Percentiles rank a stretch among this genome's conserved stretches.
Conservation (phyloP, 2,113 vertebrate species). For the Mixornis gularis region DNA sequence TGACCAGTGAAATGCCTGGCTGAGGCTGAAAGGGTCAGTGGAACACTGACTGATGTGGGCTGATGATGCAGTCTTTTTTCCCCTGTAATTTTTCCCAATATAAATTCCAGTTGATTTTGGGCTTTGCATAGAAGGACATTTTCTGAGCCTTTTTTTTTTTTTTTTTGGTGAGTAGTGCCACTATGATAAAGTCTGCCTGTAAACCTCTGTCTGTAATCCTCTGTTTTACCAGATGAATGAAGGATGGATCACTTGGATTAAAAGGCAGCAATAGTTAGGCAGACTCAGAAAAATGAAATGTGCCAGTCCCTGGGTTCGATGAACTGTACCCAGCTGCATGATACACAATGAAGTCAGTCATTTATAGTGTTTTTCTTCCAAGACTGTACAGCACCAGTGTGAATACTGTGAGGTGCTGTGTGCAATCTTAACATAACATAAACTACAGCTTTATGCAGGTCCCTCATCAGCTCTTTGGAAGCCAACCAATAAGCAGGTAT, state of each 20-base stretch:
- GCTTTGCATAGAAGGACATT: not conserved
- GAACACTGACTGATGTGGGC: not conserved
- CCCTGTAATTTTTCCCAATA: not conserved
- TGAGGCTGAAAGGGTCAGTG: not conserved
- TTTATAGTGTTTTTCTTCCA: slow-evolving; percentile 42
- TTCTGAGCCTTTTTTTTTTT: not conserved
- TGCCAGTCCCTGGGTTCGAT: not conserved
- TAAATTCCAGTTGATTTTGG: not conserved
- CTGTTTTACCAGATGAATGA: not conserved
- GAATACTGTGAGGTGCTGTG: slow-evolving; percentile 6
- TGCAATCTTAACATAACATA: not conserved
- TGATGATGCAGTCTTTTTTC: not conserved
- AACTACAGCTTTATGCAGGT: not conserved
- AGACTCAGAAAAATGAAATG: not conserved
- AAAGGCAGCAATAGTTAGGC: not conserved
- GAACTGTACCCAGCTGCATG: slow-evolving; percentile 35
- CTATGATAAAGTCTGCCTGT: not conserved
- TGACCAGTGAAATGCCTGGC: not conserved
- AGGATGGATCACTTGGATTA: not conserved
- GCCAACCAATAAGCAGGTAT: not conserved
- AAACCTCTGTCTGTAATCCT: slow-evolving; percentile 17
- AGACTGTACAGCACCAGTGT: slow-evolving; percentile 22
- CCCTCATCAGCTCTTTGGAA: not conserved
- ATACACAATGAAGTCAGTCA: not conserved
- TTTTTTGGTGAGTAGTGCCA: not conserved